phyloP scores from a whole-genome alignment of 2,888 invertebrate genomes.

The Macropis europaea region DNA sequence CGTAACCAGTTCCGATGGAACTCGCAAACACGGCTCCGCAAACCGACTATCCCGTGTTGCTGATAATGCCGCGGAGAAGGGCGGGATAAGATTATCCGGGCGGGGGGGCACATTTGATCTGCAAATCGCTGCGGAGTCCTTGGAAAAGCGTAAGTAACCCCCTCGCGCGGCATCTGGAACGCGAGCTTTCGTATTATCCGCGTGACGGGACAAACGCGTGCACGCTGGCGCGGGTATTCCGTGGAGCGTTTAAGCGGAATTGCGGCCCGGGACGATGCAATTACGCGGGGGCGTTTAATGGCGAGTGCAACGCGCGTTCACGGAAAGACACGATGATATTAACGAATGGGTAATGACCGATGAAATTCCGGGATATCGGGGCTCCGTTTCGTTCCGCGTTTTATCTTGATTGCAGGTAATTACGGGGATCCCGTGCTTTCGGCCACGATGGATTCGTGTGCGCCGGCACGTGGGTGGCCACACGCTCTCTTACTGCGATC shows the following conservation, averaged over 20 bases:
- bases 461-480: slow-evolving; percentile 8
- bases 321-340: slow-evolving; percentile 42
- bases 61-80: not conserved
- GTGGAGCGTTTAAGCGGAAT: slow-evolving; percentile 12
- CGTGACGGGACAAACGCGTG: slow-evolving; percentile 7
- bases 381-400: slow-evolving; percentile 5
- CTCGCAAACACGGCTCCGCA: slow-evolving; percentile 24
- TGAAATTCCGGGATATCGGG: slow-evolving; percentile 29
- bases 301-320: slow-evolving; percentile 11
- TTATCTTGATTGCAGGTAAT: slow-evolving; percentile 40
- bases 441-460: not conserved
- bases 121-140: slow-evolving; percentile 1
- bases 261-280: slow-evolving; percentile 18
- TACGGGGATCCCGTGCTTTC: not conserved
- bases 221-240: slow-evolving; percentile 9
- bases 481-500: no score
- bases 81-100: slow-evolving; percentile 44
- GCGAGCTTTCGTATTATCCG: slow-evolving; percentile 34
- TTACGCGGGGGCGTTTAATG: slow-evolving; percentile 47
- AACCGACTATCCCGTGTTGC: not conserved
- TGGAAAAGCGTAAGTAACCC: slow-evolving; percentile 12
- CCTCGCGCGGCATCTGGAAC: slow-evolving; percentile 9
- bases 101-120: slow-evolving; percentile 49
- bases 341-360: slow-evolving; percentile 37
- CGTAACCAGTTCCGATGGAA: not conserved